Base-by-base conservation (phyloP, 2,797 vertebrate species). In the Pipistrellus nathusii region DNA sequence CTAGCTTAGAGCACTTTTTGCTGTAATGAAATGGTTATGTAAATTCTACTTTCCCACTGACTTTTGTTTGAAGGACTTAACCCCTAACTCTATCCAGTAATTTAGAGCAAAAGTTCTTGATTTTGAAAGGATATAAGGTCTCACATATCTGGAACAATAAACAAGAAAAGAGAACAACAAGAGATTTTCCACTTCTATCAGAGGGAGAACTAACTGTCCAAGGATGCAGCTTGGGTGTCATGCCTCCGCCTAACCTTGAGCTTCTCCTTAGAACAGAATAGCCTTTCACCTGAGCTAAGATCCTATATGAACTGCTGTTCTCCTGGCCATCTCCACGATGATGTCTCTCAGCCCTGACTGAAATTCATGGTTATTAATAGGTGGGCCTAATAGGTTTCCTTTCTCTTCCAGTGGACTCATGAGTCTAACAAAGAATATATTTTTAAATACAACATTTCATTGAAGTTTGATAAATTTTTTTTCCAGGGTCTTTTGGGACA, bases 41-140 rank as follows among this genome's bases (percentile, higher is more conserved):
- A 85, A 59, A 53, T 87, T 76, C 14, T 75, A 35, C 30, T 90
- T 91, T 73, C 41, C 46, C 4, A 86, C 0, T 68, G 3, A 64
- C 14, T 91, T 87, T 71, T 87, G 25, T 72, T 85, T 86, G 4
- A 68, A 86, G 90, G 93, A 32, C 2, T 78, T n/a, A 76, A 89
- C 3, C 3, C 18, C 18, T 55, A 46, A 80, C 55, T 69, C 23
- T 76, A 48, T 30, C 38, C 38, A 35, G n/a, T 27, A 93, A 73
- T 51, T 41, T 1, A 73, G 35, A 55, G 14, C 11, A 73, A 77
- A 86, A 3, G 8, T 46, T 76, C 14, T 55, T 69, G 12, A 51
- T 64, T 91, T 94, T 64, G 21, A 93, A 51, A 51, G 5, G 9
- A 35, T 38, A 6, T 30, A 77, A 46, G 17, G 35, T 30, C 71